phyloP scores from a whole-genome alignment of 2,113 vertebrate species.

The Sus scrofa region T2T-Sscrofa CM000813.6:28632501-28633000 shows the following conservation, averaged over 20 bases:
- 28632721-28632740: constrained; percentile 23
- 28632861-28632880: constrained; percentile 11
- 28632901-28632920: background rate
- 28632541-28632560: background rate
- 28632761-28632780: constrained; percentile 11
- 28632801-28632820: background rate
- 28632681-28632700: background rate
- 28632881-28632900: constrained; percentile 20
- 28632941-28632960: constrained; percentile 39
- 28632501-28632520: background rate
- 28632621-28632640: background rate
- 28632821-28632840: background rate
- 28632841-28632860: background rate
- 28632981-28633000: background rate
- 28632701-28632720: background rate
- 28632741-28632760: background rate
- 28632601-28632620: background rate
- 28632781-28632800: background rate
- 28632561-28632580: background rate
- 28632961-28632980: background rate
- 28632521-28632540: background rate
- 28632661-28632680: background rate
- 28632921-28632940: background rate
- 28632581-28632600: background rate
- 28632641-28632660: background rate